Evolutionary conservation across 1,140 invertebrate genomes (phyloP), one percentile per base, ranked within the genome.

Genomic region (Drosophila bocqueti): DNA sequence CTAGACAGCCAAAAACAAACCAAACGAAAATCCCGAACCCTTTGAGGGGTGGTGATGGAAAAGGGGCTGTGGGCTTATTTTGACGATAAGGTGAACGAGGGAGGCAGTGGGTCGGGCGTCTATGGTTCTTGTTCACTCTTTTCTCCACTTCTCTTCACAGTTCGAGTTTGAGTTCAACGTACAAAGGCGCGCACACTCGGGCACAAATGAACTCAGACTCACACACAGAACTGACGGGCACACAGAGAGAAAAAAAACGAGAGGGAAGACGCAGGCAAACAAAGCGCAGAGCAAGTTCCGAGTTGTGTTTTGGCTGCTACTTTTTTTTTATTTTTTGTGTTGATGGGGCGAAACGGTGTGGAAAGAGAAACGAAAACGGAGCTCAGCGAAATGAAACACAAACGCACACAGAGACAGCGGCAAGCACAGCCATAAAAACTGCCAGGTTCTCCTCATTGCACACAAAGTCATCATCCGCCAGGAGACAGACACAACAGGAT

Each of bases 241-340:
- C 43, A 52, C 52, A 16, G 36, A 38, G 52, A 43, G 18, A 60
- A 47, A 66, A 26, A 21, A 18, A 46, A 29, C 15, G 15, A 66
- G 61, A 50, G 31, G 38, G 57, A 65, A 65, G 71, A 84, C 57
- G 63, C 77, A 77, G 62, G 62, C 84, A 74, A 79, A 87, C 80
- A 89, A 77, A 83, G 83, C 68, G 80, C 68, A 75, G 81, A 87
- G 84, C 81, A 83, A 89, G 84, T 89, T 87, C 74, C 59, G 84
- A 89, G 68, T 89, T 87, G 77, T 74, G 68, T 74, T 76, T 59
- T 45, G 45, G 45, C 55, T 73, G 10, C 15, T 58, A 43, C 18
- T 54, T 40, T 54, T 68, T 65, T 29, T 29, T 29, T 29, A 34
- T 26, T n/a, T 55, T 69, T 65, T 21, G 16, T 55, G 66, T 68